Conservation (phyloP, 2,888 invertebrate genomes). For the Agrochola litura region DNA sequence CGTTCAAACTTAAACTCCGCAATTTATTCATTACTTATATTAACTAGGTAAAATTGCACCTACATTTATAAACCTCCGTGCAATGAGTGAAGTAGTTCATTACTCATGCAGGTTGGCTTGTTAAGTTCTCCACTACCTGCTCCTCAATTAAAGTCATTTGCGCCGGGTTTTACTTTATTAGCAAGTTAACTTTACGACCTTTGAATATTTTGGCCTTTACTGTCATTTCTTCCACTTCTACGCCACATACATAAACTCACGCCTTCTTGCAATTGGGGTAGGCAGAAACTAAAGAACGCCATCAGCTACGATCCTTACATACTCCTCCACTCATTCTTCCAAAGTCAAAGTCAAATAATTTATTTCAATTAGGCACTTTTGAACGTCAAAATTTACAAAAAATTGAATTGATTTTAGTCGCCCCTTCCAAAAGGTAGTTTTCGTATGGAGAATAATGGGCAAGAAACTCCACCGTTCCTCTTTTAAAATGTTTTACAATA, state of each 20-base stretch:
- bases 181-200: constrained; percentile 10
- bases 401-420: no score
- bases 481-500: no score
- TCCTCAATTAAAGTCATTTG: constrained; percentile 42
- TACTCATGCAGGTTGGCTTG: constrained; percentile 41
- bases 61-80: constrained; percentile 18
- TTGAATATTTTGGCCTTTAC: background rate
- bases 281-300: background rate
- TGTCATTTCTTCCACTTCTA: background rate
- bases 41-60: constrained; percentile 15
- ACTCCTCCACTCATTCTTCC: no score
- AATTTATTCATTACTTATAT: constrained; percentile 14
- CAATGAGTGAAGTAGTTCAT: constrained; percentile 35
- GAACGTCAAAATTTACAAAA: no score
- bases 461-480: no score
- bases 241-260: background rate
- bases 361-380: no score
- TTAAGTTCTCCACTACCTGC: constrained; percentile 5
- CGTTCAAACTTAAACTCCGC: background rate
- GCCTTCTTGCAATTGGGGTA: background rate
- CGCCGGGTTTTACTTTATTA: constrained; percentile 21
- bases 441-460: no score
- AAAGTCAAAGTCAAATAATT: no score
- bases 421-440: no score
- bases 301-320: no score